A percentile compares a stretch with the other conserved stretches of the same genome.
Conservation (phyloP, 2,888 invertebrate genomes). For the Agonopterix heracliana region DNA sequence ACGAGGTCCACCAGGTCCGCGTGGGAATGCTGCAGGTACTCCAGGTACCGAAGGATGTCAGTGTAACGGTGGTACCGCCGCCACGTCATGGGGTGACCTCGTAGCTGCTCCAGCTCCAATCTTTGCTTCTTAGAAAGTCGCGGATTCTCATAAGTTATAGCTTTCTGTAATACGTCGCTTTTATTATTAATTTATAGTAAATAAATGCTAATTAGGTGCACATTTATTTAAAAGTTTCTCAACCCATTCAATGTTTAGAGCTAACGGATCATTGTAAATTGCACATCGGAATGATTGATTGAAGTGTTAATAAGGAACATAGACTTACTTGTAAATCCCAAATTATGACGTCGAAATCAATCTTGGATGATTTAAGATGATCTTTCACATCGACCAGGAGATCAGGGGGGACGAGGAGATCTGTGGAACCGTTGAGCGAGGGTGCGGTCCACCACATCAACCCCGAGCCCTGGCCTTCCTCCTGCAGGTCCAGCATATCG, state of each 20-base stretch:
- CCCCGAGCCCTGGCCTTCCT: conserved; percentile 67
- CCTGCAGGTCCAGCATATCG: conserved; percentile 61
- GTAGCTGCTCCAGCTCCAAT: conserved; percentile 71
- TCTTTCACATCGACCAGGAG: conserved; percentile 76
- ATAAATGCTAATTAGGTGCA: not conserved
- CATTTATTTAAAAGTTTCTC: too few relatives aligned
- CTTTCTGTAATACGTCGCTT: conserved; percentile 53
- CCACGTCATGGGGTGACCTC: conserved; percentile 83
- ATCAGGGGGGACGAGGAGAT: conserved; percentile 84
- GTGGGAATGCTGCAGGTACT: conserved; percentile 79
- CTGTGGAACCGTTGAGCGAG: conserved; percentile 75
- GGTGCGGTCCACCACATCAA: conserved; percentile 72
- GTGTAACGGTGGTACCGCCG: conserved; percentile 82
- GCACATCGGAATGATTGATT: too few relatives aligned
- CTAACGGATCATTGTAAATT: too few relatives aligned
- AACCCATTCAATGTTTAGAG: too few relatives aligned
- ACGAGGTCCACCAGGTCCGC: conserved; percentile 80
- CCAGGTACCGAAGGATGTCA: conserved; percentile 82
- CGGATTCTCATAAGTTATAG: conserved; percentile 81
- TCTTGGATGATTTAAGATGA: conserved; percentile 76
- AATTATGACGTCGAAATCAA: conserved; percentile 80
- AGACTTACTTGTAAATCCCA: conserved; percentile 80
- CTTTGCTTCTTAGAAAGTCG: conserved; percentile 78
- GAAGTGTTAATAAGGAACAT: too few relatives aligned
- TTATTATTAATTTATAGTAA: not conserved